Evolutionary conservation across 2,113 vertebrate species (phyloP).

Genomic region (Catagonus wagneri): DNA sequence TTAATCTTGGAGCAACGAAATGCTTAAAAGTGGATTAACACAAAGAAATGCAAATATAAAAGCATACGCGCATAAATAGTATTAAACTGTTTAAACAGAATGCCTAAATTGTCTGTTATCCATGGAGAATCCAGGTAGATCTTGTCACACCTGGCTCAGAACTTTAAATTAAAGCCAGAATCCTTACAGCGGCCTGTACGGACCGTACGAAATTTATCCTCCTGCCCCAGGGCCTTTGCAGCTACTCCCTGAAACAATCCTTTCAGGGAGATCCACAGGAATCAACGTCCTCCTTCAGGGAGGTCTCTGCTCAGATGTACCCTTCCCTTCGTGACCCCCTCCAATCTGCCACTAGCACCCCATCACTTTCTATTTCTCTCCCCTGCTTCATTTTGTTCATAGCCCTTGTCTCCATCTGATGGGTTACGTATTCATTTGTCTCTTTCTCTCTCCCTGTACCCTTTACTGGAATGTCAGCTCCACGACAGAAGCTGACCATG

Average conservation of each 20-base stretch:
- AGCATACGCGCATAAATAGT: not conserved
- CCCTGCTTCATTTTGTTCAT: not conserved
- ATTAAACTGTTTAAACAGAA: not conserved
- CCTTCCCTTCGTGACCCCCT: not conserved
- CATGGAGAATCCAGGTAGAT: not conserved
- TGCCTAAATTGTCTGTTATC: not conserved
- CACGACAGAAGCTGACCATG: not conserved
- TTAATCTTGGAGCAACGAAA: not conserved
- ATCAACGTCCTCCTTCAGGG: not conserved
- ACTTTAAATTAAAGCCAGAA: not conserved
- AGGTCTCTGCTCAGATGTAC: not conserved
- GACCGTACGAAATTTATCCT: not conserved
- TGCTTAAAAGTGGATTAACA: conserved; percentile 32
- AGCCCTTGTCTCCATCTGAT: too few species aligned
- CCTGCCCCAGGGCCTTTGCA: not conserved
- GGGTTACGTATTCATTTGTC: not conserved
- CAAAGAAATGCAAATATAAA: conserved; percentile 35
- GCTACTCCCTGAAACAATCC: not conserved
- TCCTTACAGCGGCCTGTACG: not conserved
- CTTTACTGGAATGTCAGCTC: not conserved
- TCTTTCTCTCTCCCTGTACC: not conserved
- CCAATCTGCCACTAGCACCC: not conserved
- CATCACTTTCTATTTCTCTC: not conserved
- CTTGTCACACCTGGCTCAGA: not conserved
- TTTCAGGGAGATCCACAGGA: not conserved